Evolutionary conservation across 2,113 vertebrate species (phyloP).

Genomic region (Scalopus aquaticus): DNA sequence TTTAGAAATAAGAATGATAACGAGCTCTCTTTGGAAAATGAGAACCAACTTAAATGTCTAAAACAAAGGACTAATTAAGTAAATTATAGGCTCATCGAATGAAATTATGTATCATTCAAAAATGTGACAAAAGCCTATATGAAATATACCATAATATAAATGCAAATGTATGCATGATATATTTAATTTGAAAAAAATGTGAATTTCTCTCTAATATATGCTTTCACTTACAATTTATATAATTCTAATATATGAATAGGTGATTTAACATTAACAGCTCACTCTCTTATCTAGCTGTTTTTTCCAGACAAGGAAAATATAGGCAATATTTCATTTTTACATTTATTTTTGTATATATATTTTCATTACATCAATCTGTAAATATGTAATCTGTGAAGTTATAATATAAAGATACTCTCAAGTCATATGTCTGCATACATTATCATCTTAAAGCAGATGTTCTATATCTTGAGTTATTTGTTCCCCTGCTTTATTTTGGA

Average conservation of each 20-base stretch:
- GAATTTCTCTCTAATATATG: background rate
- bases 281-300: background rate
- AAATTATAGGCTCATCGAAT: background rate
- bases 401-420: background rate
- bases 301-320: background rate
- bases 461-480: background rate
- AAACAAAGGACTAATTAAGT: slow-evolving; percentile 4
- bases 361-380: background rate
- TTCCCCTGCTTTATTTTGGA: background rate
- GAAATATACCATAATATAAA: background rate
- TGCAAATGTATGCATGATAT: background rate
- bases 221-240: background rate
- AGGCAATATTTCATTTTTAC: background rate
- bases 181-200: background rate
- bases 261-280: background rate
- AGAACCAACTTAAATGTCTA: background rate
- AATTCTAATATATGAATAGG: background rate
- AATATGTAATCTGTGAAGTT: background rate
- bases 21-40: background rate
- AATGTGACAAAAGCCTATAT: background rate
- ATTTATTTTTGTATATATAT: background rate
- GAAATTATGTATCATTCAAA: background rate
- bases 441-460: background rate
- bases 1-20: background rate
- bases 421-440: background rate